Base-by-base conservation (phyloP, 2,888 invertebrate species). In the Agriopis marginaria region DNA sequence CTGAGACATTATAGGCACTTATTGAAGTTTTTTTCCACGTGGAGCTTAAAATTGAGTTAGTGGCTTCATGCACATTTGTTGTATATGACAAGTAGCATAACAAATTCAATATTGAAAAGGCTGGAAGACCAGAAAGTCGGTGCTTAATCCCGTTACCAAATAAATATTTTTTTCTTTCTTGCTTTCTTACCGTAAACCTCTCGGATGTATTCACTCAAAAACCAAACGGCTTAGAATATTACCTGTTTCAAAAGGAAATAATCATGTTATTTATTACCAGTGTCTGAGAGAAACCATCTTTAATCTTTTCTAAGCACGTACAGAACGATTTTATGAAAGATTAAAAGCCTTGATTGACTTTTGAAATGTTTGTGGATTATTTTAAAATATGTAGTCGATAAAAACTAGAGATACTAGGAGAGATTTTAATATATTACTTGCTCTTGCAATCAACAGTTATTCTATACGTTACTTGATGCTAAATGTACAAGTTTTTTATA, bases 181-280 rank as follows among this genome's bases (percentile, higher is more conserved):
- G 32, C 61, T 50, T 61, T 51, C 50, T 60, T 51, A 51, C 87
- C 84, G 83, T 66, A 69, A 84, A 86, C 85, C 82, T 86, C 88
- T 86, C 83, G 85, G 82, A 82, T 82, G 88, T 85, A 84, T 88
- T 88, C 86, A 84, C 81, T 87, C 82, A 76, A 88, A 89, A 88
- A 88, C 69, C 85, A 82, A 81, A 80, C 79, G 82, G 81, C 83
- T 86, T 84, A 86, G 83, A 84, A 83, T 85, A 80, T 86, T 83
- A 87, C 85, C 83, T 86, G 89, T 89, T 89, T 77, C 79, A 86
- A 90, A 88, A 91, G 87, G 90, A 91, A 91, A 91, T 93, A 92
- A 94, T 93, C 92, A 84, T 81, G 89, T 93, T 93, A 93, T 93
- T 93, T 94, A 94, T 93, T 92, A 82, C 92, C 81, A 79, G 77